These are phyloP conservation scores for Sthenelais limicola DNA, from an alignment of 2,888 invertebrate species.

Conservation along the genomic window DNA sequence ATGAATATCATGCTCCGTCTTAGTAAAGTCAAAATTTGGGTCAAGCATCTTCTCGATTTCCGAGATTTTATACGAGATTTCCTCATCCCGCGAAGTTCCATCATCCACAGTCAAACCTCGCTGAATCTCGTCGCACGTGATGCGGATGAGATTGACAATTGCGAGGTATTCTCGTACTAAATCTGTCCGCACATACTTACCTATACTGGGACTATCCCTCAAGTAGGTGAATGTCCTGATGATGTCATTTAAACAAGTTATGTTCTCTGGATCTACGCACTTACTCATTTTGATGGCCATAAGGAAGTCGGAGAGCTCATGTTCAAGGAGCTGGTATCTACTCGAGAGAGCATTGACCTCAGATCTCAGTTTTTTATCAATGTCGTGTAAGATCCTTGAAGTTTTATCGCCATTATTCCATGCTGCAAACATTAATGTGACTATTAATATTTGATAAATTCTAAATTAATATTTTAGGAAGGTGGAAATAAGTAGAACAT, in stretches of 20 bases:
- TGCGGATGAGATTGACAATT: slow-evolving; percentile 53
- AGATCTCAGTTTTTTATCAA: slow-evolving; percentile 10
- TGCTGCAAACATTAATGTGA: slow-evolving; percentile 5
- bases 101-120: slow-evolving; percentile 44
- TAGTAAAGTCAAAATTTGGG: slow-evolving; percentile 47
- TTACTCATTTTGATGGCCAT: slow-evolving; percentile 53
- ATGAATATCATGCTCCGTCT: background rate
- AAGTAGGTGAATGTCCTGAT: slow-evolving; percentile 49
- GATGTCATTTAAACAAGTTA: slow-evolving; percentile 51
- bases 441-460: too few relatives aligned
- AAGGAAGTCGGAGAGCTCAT: slow-evolving; percentile 50
- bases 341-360: slow-evolving; percentile 36
- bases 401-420: slow-evolving; percentile 44
- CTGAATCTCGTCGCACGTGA: slow-evolving; percentile 49
- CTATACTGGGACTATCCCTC: slow-evolving; percentile 47
- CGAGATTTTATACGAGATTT: slow-evolving; percentile 43
- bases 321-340: slow-evolving; percentile 48
- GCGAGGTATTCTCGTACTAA: slow-evolving; percentile 54
- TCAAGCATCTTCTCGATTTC: slow-evolving; percentile 54
- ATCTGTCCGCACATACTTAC: slow-evolving; percentile 51
- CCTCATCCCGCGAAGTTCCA: slow-evolving; percentile 47
- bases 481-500: too few relatives aligned
- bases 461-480: too few relatives aligned
- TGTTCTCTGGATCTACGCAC: slow-evolving; percentile 39
- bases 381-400: background rate